These are phyloP conservation scores for Hirundichthys speculiger DNA, from an alignment of 2,113 vertebrate genomes.

Conservation along the genomic window DNA sequence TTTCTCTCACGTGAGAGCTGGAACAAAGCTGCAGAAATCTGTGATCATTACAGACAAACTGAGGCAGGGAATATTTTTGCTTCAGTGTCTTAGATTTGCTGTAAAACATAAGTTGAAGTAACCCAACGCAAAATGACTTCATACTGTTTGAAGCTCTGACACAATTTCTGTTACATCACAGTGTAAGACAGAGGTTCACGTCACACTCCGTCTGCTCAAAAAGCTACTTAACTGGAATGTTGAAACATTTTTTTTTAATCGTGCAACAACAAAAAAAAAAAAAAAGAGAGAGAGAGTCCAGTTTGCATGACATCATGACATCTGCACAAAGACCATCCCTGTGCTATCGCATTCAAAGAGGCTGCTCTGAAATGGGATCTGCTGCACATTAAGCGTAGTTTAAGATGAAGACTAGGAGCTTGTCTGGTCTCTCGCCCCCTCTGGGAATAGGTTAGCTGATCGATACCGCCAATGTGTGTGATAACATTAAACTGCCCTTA, in stretches of 20 bases:
- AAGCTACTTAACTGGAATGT: neutral
- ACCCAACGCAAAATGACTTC: constrained; percentile 39
- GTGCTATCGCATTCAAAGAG: constrained; percentile 49
- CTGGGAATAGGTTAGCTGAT: constrained; percentile 56
- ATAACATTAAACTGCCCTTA: constrained; percentile 67
- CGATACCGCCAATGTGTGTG: constrained; percentile 60
- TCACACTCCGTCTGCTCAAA: constrained; percentile 1
- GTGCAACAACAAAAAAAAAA: constrained; percentile 19
- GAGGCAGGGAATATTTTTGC: too few species aligned
- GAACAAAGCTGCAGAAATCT: neutral
- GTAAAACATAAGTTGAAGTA: constrained; percentile 5
- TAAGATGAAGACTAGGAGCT: constrained; percentile 35
- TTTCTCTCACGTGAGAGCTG: neutral
- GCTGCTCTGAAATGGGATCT: constrained; percentile 20
- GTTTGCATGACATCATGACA: constrained; percentile 66
- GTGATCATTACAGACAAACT: too few species aligned
- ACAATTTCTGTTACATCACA: neutral
- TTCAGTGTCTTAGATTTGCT: neutral
- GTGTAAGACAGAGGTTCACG: neutral
- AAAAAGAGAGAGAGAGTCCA: constrained; percentile 22
- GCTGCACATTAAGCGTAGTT: constrained; percentile 25
- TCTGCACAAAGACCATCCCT: constrained; percentile 57
- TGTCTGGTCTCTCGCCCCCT: constrained; percentile 32
- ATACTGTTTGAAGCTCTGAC: constrained; percentile 19
- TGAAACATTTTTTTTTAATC: neutral